phyloP scores from a whole-genome alignment of 2,888 invertebrate species.

The Heliconius erato region DNA sequence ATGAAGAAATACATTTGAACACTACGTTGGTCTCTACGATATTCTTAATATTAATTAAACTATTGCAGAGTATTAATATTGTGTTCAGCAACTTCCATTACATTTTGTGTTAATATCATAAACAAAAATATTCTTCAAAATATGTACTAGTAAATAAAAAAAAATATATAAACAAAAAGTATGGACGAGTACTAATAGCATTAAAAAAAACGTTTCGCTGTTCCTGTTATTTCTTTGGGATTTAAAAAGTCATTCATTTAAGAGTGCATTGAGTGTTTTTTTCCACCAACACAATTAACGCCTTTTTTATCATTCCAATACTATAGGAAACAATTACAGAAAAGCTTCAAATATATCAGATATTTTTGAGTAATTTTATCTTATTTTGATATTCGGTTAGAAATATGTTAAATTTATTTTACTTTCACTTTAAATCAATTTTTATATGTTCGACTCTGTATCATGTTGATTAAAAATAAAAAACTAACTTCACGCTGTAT shows the following conservation, averaged over 20 bases:
- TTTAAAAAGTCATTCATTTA: conserved; percentile 68
- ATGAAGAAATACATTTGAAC: too few species aligned
- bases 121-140: not conserved
- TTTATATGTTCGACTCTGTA: too few species aligned
- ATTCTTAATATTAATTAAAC: not conserved
- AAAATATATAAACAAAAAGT: not conserved
- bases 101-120: not conserved
- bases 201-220: conserved; percentile 67
- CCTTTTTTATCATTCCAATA: conserved; percentile 12
- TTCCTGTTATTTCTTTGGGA: conserved; percentile 68
- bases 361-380: not conserved
- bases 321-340: not conserved
- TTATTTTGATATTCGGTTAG: not conserved
- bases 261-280: conserved; percentile 54
- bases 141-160: not conserved
- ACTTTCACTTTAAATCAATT: not conserved
- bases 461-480: too few species aligned
- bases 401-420: not conserved
- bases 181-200: conserved; percentile 59
- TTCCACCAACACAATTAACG: conserved; percentile 37
- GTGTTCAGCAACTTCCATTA: too few species aligned
- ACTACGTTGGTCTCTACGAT: not conserved
- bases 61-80: too few species aligned
- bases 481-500: too few species aligned
- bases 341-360: not conserved